A percentile compares a stretch with the other conserved stretches of the same genome.
Conservation (phyloP, 2,113 vertebrate species). For the Petromus typicus region DNA sequence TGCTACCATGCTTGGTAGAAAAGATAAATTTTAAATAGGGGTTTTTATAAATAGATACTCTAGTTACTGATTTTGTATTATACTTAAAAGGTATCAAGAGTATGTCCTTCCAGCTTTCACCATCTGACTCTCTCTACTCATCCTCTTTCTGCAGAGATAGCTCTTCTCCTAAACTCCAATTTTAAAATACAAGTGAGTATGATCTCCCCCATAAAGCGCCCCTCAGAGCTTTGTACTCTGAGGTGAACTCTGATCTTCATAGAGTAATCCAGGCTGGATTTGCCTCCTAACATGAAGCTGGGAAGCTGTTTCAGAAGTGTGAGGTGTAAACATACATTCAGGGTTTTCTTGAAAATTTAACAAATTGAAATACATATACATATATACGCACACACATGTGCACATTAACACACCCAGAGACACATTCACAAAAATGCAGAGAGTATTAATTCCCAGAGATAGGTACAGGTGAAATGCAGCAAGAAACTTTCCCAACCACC, state of each 20-base stretch:
- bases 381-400: neutral
- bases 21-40: neutral
- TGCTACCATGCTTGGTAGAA: neutral
- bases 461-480: neutral
- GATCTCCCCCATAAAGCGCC: neutral
- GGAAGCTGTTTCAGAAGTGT: neutral
- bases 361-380: neutral
- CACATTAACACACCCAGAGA: neutral
- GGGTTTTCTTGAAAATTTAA: conserved; percentile 12
- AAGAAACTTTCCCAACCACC: neutral
- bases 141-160: neutral
- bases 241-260: neutral
- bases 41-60: neutral
- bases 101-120: neutral
- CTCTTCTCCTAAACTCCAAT: neutral
- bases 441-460: neutral
- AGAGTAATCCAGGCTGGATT: neutral
- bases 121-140: neutral
- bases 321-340: neutral
- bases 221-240: too few species aligned
- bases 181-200: neutral
- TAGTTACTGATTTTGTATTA: neutral
- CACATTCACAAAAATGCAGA: neutral
- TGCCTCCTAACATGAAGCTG: too few species aligned
- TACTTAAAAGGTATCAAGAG: neutral